A percentile compares a stretch with the other conserved stretches of the same genome.
These are phyloP conservation scores for Diogma glabrata DNA, from an alignment of 2,888 invertebrate genomes.

Conservation along the genomic window DNA sequence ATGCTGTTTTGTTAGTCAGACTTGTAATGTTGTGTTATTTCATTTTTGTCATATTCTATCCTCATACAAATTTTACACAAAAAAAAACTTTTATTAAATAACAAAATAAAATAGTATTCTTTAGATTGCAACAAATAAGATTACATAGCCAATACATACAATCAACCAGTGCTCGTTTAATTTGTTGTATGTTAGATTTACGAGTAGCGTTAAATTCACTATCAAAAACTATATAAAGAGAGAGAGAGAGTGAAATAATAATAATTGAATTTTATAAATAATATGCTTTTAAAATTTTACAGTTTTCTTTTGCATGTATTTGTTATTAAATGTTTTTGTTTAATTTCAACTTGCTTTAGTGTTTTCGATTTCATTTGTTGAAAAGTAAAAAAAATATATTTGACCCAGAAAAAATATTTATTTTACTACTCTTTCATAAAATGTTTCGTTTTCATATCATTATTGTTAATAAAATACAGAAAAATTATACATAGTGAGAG, in stretches of 20 bases:
- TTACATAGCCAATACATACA: neutral
- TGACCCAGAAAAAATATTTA: conserved; percentile 9
- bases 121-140: neutral
- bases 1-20: conserved; percentile 7
- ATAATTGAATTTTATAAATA: neutral
- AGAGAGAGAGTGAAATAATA: conserved; percentile 3
- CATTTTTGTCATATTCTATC: conserved; percentile 5
- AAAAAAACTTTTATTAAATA: too few relatives aligned
- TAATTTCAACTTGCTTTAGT: conserved; percentile 9
- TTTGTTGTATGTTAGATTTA: neutral
- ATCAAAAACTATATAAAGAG: too few relatives aligned
- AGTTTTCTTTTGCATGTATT: neutral
- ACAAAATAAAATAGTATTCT: too few relatives aligned
- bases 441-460: too few relatives aligned
- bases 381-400: conserved; percentile 4
- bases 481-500: too few relatives aligned
- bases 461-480: too few relatives aligned
- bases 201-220: neutral
- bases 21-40: conserved; percentile 5
- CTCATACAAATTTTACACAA: too few relatives aligned
- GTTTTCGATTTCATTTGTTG: conserved; percentile 8
- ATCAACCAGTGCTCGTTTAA: neutral
- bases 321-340: neutral
- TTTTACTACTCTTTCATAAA: too few relatives aligned
- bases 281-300: neutral